Evolutionary conservation across 2,797 vertebrate species (phyloP), one percentile per base, ranked within the genome.

Genomic region (Eidolon dupreanum): DNA sequence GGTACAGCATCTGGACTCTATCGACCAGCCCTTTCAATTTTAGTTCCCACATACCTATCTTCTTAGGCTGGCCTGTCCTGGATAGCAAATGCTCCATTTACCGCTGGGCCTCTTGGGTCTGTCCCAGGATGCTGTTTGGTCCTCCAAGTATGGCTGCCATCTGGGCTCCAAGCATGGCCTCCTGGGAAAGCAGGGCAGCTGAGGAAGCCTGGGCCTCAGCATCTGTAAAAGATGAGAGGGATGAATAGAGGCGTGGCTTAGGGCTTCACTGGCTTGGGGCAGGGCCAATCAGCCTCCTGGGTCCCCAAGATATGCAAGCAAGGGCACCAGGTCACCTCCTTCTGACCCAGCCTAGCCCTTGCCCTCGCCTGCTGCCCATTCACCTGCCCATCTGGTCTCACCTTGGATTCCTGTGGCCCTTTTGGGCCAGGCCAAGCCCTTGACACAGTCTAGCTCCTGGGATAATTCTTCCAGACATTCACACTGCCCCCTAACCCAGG

Each of bases 11-110:
- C 3, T 97, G 75, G 51, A 97, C 92, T n/a, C 98, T 99, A n/a
- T 98, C 96, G 71, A 98, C 97, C 24, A 99, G 96, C 74, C 99
- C 98, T 19, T 97, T 97, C 66, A 99, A 92, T 6, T 99, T 98
- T 53, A 98, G 98, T 75, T 98, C 98, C 43, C 99, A 98, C 0
- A 99, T 98, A 0, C 98, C 98, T 17, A 97, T 49, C 2, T 93
- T 85, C 0, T 97, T 98, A 33, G 98, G 98, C 82, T 98, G 98
- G 0, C 98, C 98, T 0, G 0, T 97, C 28, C 97, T 75, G 6
- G 95, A 92, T 88, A 99, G 97, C 26, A 98, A 96, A 57, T 70
- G 82, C 92, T 99, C 97, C 0, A 98, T 98, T 0, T 43, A 41
- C 3, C 0, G 22, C 4, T 97, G 97, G 0, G 86, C 99, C 0